Evolutionary conservation across 2,888 invertebrate species (phyloP).

Genomic region (Chymomyza fuscimana): DNA sequence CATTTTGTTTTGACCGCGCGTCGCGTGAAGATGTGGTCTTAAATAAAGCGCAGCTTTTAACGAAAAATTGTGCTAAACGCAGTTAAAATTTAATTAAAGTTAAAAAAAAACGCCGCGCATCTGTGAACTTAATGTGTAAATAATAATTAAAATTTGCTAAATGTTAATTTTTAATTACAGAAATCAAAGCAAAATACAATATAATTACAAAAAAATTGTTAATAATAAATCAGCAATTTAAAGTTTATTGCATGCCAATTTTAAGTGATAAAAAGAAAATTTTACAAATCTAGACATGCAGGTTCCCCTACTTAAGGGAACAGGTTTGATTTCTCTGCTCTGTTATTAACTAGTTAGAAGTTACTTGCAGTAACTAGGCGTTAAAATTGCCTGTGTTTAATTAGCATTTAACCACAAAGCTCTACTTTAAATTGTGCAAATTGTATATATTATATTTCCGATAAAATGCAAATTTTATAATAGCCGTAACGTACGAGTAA

Average conservation of each 20-base stretch:
- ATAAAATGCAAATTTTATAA: no score
- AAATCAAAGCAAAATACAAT: background rate
- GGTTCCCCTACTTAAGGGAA: background rate
- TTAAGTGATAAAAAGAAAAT: background rate
- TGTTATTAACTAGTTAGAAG: background rate
- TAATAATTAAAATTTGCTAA: background rate
- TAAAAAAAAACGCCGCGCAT: background rate
- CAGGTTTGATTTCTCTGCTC: background rate
- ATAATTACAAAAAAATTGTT: background rate
- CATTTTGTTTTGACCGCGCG: slow-evolving; percentile 59
- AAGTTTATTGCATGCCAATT: background rate
- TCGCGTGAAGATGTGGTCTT: slow-evolving; percentile 49
- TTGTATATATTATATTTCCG: background rate
- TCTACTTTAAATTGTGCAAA: background rate
- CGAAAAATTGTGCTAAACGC: slow-evolving; percentile 11
- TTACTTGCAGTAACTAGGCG: background rate
- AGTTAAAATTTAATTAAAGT: background rate
- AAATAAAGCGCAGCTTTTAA: slow-evolving; percentile 42
- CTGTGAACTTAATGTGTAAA: background rate
- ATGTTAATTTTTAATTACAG: background rate
- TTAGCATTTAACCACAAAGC: background rate
- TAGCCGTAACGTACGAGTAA: background rate
- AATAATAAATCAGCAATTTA: no score
- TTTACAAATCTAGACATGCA: background rate
- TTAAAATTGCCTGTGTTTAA: background rate